A percentile compares a stretch with the other conserved stretches of the same genome.
Conservation (phyloP, 2,888 invertebrate genomes). For the Hecatera dysodea region DNA sequence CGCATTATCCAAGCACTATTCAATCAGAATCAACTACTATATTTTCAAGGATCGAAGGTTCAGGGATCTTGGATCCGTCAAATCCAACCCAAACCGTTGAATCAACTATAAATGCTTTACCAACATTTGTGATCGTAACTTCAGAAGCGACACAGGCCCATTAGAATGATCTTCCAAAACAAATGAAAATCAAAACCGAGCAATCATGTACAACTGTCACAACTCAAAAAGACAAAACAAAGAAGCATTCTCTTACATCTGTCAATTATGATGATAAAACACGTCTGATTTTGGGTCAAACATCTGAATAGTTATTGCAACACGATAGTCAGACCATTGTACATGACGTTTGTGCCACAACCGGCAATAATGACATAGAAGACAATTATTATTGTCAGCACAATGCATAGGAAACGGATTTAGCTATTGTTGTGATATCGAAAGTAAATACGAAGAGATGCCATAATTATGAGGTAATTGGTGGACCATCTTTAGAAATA, state of each 20-base stretch:
- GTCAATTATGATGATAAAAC: slow-evolving; percentile 76
- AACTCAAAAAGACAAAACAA: slow-evolving; percentile 51
- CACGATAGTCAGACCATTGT: slow-evolving; percentile 71
- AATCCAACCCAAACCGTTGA: neutral
- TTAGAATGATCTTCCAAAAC: neutral
- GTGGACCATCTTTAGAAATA: neutral
- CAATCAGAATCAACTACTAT: no score
- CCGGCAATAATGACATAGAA: slow-evolving; percentile 58
- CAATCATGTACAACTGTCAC: slow-evolving; percentile 22
- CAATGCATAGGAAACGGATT: slow-evolving; percentile 65
- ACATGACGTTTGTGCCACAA: slow-evolving; percentile 41
- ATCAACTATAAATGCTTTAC: neutral
- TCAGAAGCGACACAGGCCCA: neutral
- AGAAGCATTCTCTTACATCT: slow-evolving; percentile 65
- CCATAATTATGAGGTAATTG: slow-evolving; percentile 49
- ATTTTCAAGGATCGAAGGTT: no score
- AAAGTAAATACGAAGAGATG: slow-evolving; percentile 56
- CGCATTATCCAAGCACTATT: no score
- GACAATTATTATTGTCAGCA: slow-evolving; percentile 62
- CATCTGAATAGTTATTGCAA: slow-evolving; percentile 76
- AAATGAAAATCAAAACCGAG: slow-evolving; percentile 5
- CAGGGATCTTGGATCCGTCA: no score
- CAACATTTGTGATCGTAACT: neutral
- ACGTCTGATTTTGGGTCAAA: slow-evolving; percentile 73
- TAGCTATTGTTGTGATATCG: slow-evolving; percentile 55